Evolutionary conservation across 92 coral and sea anemone genomes (phyloP).

Genomic region (Meandrina meandrites): DNA sequence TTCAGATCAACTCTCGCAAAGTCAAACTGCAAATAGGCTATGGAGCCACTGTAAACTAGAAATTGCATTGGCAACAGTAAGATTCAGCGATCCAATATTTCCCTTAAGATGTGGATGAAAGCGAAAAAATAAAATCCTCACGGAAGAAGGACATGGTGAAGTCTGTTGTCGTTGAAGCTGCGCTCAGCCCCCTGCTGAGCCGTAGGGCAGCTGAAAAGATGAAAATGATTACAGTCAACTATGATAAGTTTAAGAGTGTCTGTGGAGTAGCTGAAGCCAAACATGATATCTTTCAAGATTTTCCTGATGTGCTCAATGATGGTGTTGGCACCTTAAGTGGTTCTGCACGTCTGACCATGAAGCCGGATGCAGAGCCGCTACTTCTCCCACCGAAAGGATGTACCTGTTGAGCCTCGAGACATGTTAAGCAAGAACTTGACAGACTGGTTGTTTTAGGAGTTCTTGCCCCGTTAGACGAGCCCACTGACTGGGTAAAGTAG

Average conservation of each 20-base stretch:
- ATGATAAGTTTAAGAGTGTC: constrained; percentile 39
- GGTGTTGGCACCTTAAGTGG: constrained; percentile 46
- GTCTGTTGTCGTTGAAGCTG: constrained; percentile 41
- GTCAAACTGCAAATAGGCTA: constrained; percentile 30
- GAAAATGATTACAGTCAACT: constrained; percentile 47
- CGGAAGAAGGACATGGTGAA: constrained; percentile 33
- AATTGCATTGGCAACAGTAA: constrained; percentile 33
- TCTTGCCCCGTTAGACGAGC: constrained; percentile 41
- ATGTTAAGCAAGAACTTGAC: constrained; percentile 27
- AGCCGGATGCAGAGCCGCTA: constrained; percentile 32
- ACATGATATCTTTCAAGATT: constrained; percentile 7
- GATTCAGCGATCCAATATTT: constrained; percentile 17
- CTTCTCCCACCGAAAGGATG: constrained; percentile 36
- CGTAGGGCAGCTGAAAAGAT: constrained; percentile 43
- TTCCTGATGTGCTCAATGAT: constrained; percentile 20
- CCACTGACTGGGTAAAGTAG: constrained; percentile 53
- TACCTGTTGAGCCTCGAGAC: constrained; percentile 21
- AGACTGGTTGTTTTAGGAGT: constrained; percentile 26
- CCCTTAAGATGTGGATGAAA: constrained; percentile 47
- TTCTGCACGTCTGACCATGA: constrained; percentile 30
- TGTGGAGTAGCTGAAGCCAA: constrained; percentile 24
- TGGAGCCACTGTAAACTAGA: constrained; percentile 33
- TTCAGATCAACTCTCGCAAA: background rate
- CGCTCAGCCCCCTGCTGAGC: constrained; percentile 34
- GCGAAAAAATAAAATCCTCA: constrained; percentile 23